phyloP scores from a whole-genome alignment of 2,113 vertebrate species.

The Potamarius usumacintae region DNA sequence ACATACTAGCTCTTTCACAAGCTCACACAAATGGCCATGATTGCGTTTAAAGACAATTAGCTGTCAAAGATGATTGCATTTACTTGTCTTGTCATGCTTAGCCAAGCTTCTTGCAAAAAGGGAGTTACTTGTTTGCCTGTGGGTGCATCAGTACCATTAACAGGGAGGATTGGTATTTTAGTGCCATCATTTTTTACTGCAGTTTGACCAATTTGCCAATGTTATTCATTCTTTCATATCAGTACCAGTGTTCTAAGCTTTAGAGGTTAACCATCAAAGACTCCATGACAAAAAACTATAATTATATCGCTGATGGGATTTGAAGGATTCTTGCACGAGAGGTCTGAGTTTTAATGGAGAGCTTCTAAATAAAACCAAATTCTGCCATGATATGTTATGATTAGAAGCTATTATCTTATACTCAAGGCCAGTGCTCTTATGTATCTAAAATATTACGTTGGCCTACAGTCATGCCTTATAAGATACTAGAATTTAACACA shows the following conservation, averaged over 20 bases:
- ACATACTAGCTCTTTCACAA: neutral
- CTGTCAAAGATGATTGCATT: constrained; percentile 13
- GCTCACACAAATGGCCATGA: neutral
- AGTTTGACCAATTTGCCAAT: neutral
- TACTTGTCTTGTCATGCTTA: neutral
- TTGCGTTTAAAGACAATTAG: neutral
- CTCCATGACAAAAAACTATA: neutral
- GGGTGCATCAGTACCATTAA: neutral
- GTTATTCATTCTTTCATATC: neutral
- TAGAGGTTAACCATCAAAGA: neutral
- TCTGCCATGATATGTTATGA: neutral
- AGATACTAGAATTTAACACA: neutral
- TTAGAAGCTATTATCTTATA: neutral
- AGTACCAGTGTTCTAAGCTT: neutral
- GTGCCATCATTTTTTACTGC: neutral
- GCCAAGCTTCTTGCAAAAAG: neutral
- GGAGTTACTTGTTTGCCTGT: neutral
- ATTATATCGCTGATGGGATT: neutral
- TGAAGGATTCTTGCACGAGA: neutral
- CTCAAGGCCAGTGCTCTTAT: neutral
- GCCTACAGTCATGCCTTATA: neutral
- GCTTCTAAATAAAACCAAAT: neutral
- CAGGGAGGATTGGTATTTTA: neutral
- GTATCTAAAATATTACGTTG: neutral
- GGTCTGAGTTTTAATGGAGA: neutral